A percentile compares a stretch with the other conserved stretches of the same genome.
phyloP scores from a whole-genome alignment of 1,140 invertebrate species.

The Drosophila erecta region DNA sequence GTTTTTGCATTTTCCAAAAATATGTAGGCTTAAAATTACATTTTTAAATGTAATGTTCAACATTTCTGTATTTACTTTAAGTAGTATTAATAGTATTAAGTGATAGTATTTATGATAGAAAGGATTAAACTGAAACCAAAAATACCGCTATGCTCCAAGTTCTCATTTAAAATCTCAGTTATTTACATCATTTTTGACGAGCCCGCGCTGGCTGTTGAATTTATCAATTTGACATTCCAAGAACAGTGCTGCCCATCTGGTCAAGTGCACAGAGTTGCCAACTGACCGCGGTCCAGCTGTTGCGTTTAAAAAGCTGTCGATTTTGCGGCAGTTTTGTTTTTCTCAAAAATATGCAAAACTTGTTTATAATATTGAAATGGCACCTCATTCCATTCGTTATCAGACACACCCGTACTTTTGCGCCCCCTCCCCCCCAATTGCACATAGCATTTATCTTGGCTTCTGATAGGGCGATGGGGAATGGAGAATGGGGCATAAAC shows the following conservation, averaged over 20 bases:
- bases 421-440: slow-evolving; percentile 1
- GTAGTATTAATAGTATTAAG: too few relatives aligned
- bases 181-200: too few relatives aligned
- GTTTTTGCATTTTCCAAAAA: slow-evolving; percentile 14
- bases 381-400: neutral
- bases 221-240: neutral
- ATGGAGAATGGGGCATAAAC: slow-evolving; percentile 16
- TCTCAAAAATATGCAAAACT: slow-evolving; percentile 22
- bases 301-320: neutral
- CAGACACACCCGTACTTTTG: slow-evolving; percentile 9
- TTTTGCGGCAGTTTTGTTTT: neutral
- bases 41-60: too few relatives aligned
- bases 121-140: too few relatives aligned
- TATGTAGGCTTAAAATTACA: too few relatives aligned
- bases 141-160: neutral
- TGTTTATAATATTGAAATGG: neutral
- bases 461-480: slow-evolving; percentile 39
- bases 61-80: too few relatives aligned
- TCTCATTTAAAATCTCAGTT: neutral
- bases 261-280: neutral
- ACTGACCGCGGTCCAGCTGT: neutral
- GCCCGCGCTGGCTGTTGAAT: too few relatives aligned
- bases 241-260: slow-evolving; percentile 11
- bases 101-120: too few relatives aligned
- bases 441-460: slow-evolving; percentile 43